Evolutionary conservation across 2,113 vertebrate species (phyloP), one percentile per base, ranked within the genome.

Genomic region (Antigone vipio): DNA sequence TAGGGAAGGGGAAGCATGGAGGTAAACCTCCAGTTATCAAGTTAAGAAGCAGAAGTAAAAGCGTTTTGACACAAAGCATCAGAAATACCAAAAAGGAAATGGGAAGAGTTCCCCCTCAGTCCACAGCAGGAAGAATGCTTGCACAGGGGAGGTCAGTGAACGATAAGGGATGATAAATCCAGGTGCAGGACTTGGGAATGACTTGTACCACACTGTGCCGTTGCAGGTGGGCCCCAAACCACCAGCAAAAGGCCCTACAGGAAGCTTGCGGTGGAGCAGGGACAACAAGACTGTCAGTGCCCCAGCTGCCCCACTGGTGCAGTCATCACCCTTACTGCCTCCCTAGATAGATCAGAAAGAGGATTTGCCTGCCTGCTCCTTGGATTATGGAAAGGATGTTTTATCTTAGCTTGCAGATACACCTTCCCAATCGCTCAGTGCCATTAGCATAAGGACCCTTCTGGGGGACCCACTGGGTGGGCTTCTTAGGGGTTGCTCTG

Each of bases 11-110:
- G 53, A 82, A 94, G 64, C 67, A 74, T n/a, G 60, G 58, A 73
- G 73, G 59, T 89, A 94, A 95, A 92, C 81, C 64, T 96, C 66
- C 81, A 93, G 63, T 89, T 94, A 93, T 69, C 3, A 62, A 96
- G 86, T 71, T 55, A 89, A 95, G 94, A 47, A 84, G 94, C 93
- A 94, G 89, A 94, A 97, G 74, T 94, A 95, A 85, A 96, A 93
- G 74, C 67, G 84, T 96, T 93, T 93, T 89, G 49, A 94, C 76
- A 84, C 16, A 38, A 60, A 87, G n/a, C 53, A 69, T 75, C 20
- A 91, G 66, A 85, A 87, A 85, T 44, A 49, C 3, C 3, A 12
- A 89, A 74, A 24, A 80, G 32, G 34, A 88, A 82, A 83, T 9
- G 9, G 88, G 67, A 85, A 73, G 60, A 60, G 49, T 23, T 91